Conservation (phyloP, 2,113 vertebrate genomes). For the Zonotrichia leucophrys region DNA sequence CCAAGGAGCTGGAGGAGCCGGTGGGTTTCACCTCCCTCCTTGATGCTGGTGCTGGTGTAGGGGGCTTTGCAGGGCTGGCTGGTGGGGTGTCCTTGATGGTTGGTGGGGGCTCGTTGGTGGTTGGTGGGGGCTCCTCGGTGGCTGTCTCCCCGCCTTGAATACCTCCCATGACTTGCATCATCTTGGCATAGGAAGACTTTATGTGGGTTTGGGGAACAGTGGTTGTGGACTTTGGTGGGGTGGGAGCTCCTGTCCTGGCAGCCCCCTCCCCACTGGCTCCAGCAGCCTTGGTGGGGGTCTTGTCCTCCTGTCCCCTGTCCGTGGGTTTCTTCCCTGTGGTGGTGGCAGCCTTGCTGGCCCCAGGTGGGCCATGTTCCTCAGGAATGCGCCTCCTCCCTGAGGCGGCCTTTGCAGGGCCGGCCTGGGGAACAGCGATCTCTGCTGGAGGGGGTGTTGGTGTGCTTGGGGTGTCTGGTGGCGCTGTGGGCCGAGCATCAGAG, state of each 20-base stretch:
- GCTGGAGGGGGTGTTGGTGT: constrained; percentile 55
- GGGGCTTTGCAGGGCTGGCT: background rate
- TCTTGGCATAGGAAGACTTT: constrained; percentile 85
- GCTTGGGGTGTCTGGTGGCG: constrained; percentile 52
- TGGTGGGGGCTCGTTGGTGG: background rate
- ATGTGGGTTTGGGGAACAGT: background rate
- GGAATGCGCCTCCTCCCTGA: background rate
- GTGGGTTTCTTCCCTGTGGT: background rate
- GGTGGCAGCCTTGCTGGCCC: background rate
- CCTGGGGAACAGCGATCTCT: background rate
- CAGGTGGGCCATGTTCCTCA: background rate
- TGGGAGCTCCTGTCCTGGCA: background rate
- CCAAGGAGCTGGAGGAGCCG: constrained; percentile 17
- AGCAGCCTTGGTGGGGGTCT: background rate
- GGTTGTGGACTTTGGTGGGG: background rate
- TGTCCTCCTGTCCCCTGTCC: background rate
- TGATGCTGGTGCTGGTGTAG: background rate
- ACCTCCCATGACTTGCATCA: constrained; percentile 84
- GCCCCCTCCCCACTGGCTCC: background rate
- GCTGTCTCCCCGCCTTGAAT: background rate
- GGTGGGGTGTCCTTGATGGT: background rate
- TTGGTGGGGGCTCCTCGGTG: background rate
- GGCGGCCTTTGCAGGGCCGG: background rate
- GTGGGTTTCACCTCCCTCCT: background rate
- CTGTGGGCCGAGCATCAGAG: constrained; percentile 81